phyloP scores from a whole-genome alignment of 2,797 vertebrate species.

The Gila robusta region DNA sequence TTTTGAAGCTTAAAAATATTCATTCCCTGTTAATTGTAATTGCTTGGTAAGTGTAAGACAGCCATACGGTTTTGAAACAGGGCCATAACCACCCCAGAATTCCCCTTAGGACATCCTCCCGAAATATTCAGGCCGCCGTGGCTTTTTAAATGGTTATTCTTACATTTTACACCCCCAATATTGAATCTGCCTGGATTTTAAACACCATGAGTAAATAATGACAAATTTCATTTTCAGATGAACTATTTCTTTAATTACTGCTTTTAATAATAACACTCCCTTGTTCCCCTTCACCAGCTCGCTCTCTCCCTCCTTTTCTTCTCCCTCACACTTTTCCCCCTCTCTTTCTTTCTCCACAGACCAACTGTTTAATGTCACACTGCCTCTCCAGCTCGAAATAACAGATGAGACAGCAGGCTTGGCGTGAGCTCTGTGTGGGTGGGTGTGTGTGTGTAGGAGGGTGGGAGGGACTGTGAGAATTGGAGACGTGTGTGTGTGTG shows the following conservation, averaged over 20 bases:
- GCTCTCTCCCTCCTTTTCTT: conserved; percentile 13
- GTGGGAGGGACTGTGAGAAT: conserved; percentile 62
- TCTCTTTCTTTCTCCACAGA: conserved; percentile 41
- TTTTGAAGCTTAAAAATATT: neutral
- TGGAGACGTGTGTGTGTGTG: conserved; percentile 63
- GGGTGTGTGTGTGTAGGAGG: conserved; percentile 49
- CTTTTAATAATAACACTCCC: conserved; percentile 11
- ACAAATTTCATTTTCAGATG: neutral
- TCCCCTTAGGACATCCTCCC: neutral
- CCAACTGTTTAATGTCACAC: conserved; percentile 64
- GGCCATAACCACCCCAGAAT: neutral
- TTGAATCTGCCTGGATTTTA: neutral
- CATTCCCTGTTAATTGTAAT: neutral
- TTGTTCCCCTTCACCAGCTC: conserved; percentile 29
- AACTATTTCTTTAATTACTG: conserved; percentile 8
- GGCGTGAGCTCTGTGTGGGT: conserved; percentile 58
- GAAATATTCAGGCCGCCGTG: neutral
- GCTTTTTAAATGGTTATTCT: neutral
- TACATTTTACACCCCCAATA: neutral
- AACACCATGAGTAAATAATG: neutral
- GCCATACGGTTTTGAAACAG: neutral
- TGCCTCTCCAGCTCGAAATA: conserved; percentile 51
- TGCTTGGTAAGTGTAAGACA: conserved; percentile 10
- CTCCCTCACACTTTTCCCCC: neutral
- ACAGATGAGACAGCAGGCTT: conserved; percentile 64